Evolutionary conservation across 2,113 vertebrate species (phyloP).

Genomic region (Rafetus swinhoei): DNA sequence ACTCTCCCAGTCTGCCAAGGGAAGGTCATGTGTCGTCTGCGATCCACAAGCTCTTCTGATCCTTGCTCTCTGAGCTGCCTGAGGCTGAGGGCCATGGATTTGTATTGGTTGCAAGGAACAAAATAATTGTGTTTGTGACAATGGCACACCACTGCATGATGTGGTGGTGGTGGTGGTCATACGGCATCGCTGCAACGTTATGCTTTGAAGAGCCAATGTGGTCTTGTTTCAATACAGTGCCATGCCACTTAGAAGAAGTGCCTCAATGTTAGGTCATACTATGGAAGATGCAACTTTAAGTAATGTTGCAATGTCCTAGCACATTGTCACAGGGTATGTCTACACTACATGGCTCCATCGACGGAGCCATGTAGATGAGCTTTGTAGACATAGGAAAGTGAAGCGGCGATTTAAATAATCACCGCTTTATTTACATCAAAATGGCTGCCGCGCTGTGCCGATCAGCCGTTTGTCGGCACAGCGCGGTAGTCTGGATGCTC

Average conservation of each 20-base stretch:
- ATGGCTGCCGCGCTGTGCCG: no score
- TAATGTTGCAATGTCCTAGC: rapidly evolving
- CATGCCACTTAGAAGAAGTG: rapidly evolving
- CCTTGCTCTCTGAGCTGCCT: slow-evolving; percentile 23
- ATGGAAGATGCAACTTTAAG: not conserved
- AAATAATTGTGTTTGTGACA: slow-evolving; percentile 13
- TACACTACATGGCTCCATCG: no score
- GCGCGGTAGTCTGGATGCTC: no score
- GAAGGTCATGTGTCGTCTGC: slow-evolving; percentile 1
- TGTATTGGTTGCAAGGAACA: not conserved
- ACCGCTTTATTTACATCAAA: no score
- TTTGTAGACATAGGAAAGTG: no score
- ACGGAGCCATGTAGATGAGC: no score
- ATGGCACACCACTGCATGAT: rapidly evolving
- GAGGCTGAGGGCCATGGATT: rapidly evolving
- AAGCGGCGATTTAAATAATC: no score
- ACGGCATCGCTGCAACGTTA: rapidly evolving
- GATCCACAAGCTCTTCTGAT: not conserved
- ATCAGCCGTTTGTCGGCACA: no score
- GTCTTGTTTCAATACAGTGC: rapidly evolving
- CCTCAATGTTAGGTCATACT: not conserved
- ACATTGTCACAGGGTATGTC: not conserved
- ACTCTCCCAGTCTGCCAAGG: slow-evolving; percentile 35
- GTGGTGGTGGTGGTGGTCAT: rapidly evolving
- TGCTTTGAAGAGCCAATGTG: not conserved